Evolutionary conservation across 2,888 invertebrate genomes (phyloP).

Genomic region (Sycophila texana): DNA sequence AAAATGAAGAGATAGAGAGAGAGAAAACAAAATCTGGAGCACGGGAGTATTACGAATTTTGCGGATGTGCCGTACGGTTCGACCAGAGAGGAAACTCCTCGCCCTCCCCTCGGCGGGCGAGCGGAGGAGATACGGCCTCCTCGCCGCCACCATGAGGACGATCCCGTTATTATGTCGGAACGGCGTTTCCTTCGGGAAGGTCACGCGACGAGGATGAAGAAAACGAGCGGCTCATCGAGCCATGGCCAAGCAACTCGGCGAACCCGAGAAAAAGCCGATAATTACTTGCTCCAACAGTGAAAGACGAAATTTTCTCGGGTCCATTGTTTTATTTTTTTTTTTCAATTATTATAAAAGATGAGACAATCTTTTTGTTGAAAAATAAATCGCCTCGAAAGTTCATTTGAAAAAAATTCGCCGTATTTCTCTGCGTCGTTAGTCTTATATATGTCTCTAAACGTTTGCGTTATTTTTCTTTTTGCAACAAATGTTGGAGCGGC

Average conservation of each 20-base stretch:
- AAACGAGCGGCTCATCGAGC: conserved; percentile 33
- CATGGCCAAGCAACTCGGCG: conserved; percentile 19
- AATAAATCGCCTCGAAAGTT: too few species aligned
- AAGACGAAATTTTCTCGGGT: too few species aligned
- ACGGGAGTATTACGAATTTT: not conserved
- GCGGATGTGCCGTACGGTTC: conserved; percentile 23
- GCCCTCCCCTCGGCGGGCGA: not conserved
- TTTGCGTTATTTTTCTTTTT: too few species aligned
- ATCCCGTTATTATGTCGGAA: conserved; percentile 40
- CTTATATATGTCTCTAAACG: too few species aligned
- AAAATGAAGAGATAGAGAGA: not conserved
- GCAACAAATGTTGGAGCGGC: too few species aligned
- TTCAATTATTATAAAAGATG: too few species aligned
- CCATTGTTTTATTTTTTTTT: too few species aligned
- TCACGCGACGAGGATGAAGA: conserved; percentile 42
- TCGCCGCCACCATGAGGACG: not conserved
- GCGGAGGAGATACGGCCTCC: not conserved
- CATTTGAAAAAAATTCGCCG: too few species aligned
- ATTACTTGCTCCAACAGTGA: conserved; percentile 45
- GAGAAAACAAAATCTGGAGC: conserved; percentile 29
- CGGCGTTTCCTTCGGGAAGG: conserved; percentile 56
- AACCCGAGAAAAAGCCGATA: conserved; percentile 1
- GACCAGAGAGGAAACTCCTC: not conserved
- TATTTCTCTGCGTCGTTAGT: too few species aligned
- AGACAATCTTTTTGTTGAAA: too few species aligned